Percentiles rank a stretch among this genome's conserved stretches.
Conservation (phyloP, 2,113 vertebrate genomes). For the Panthera leo region DNA sequence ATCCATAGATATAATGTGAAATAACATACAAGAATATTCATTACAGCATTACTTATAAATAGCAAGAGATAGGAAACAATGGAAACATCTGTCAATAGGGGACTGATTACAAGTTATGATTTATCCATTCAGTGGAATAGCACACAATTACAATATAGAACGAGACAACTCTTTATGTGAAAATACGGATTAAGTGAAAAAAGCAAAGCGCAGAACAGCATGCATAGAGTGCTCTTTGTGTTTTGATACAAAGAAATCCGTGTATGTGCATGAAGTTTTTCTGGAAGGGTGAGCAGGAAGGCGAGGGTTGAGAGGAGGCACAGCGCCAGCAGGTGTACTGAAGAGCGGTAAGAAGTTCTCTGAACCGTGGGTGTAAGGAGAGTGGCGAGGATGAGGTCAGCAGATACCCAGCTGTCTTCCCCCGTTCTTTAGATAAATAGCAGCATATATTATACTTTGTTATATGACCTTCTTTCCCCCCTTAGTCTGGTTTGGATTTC, state of each 20-base stretch:
- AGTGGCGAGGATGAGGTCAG: background rate
- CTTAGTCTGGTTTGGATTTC: background rate
- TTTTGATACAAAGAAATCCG: background rate
- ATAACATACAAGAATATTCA: slow-evolving; percentile 31
- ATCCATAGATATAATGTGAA: background rate
- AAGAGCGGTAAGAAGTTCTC: background rate
- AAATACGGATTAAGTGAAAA: background rate
- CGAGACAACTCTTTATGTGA: background rate
- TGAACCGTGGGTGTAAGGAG: background rate
- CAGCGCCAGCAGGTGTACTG: background rate
- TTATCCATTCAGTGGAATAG: background rate
- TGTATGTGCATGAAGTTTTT: background rate
- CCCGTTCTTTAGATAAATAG: background rate
- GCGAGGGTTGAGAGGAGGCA: background rate
- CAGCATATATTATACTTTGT: background rate
- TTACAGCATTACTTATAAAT: slow-evolving; percentile 4
- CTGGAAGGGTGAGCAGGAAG: background rate
- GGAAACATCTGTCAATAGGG: background rate
- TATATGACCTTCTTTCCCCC: background rate
- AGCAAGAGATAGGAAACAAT: slow-evolving; percentile 25
- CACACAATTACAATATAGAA: background rate
- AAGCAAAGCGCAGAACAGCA: background rate
- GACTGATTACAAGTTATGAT: slow-evolving; percentile 37
- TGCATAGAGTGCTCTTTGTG: background rate
- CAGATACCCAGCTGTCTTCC: background rate